Evolutionary conservation across 2,888 invertebrate genomes (phyloP), one percentile per base, ranked within the genome.

Genomic region (Piscicola geometra): DNA sequence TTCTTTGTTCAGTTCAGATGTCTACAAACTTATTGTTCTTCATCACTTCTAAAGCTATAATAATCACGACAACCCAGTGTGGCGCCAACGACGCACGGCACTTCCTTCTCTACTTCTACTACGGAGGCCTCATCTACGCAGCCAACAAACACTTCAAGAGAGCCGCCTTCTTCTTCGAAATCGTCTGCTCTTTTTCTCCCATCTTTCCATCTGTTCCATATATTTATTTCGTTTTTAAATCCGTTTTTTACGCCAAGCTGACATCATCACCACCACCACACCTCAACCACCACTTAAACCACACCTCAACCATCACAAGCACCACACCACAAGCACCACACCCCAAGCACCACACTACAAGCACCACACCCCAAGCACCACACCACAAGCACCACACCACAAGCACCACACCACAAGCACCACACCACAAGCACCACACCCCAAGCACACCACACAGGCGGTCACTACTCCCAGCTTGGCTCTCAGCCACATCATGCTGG

Each of bases 61-160:
- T n/a, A n/a, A n/a, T n/a, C n/a, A n/a, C n/a, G 32, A n/a, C 32
- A 32, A 21, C 88, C 86, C 84, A 89, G 88, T 92, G 92, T 82
- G 90, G 90, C 79, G 89, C 90, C 83, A 91, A 91, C 86, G 93
- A 93, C 85, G 90, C 92, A 0, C 93, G 92, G 87, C 91, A 93
- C 85, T 95, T 95, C 84, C 88, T 98, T 73, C 88, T 94, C 0
- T 97, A 94, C 85, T 97, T 93, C 85, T 97, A 97, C 86, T 98
- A 98, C 84, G 96, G 96, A 76, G 97, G 97, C 73, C 94, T 97
- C 93, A 93, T 97, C 81, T 97, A 95, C 86, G 90, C 94, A 75
- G 93, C 93, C 18, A 87, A 96, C 82, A 94, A 96, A 85, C 93
- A 94, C 83, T 93, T 92, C 84, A 93, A 94, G 81, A 89, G 94